Percentiles rank a stretch among this genome's conserved stretches.
These are phyloP conservation scores for Asteroscopus sphinx DNA, from an alignment of 2,888 invertebrate genomes.

Conservation along the genomic window DNA sequence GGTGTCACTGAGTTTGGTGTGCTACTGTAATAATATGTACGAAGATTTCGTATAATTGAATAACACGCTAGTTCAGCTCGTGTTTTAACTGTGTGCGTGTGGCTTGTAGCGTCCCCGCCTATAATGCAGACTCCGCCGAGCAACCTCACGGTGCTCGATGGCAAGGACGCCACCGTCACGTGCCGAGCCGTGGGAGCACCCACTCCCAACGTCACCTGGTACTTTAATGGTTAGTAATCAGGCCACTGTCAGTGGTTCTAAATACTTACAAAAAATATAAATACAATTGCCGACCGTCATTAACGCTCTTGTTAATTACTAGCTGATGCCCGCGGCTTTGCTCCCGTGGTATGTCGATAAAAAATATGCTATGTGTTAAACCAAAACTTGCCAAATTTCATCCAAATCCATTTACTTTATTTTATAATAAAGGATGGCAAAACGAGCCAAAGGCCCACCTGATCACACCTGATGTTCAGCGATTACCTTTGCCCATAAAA, in stretches of 20 bases:
- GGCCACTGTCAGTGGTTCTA: neutral
- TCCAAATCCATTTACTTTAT: too few species aligned
- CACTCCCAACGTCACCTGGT: constrained; percentile 97
- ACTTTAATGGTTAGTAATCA: constrained; percentile 94
- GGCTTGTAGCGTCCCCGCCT: constrained; percentile 95
- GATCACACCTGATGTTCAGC: too few species aligned
- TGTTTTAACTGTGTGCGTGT: constrained; percentile 81
- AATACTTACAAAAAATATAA: neutral
- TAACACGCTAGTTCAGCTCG: constrained; percentile 61
- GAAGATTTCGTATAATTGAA: constrained; percentile 24
- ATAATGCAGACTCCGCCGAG: constrained; percentile 95
- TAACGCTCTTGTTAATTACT: too few species aligned
- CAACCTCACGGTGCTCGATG: constrained; percentile 97
- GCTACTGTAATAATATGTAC: constrained; percentile 24
- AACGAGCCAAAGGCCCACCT: too few species aligned
- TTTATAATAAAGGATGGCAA: too few species aligned
- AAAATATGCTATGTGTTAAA: too few species aligned
- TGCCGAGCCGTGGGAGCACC: constrained; percentile 98
- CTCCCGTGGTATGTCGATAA: too few species aligned
- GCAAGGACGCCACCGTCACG: constrained; percentile 96
- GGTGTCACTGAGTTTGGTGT: constrained; percentile 34
- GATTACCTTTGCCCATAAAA: too few species aligned
- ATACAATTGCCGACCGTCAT: neutral
- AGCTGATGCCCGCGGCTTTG: too few species aligned
- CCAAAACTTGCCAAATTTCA: too few species aligned